Evolutionary conservation across 2,113 vertebrate species (phyloP).

Genomic region (Heliornis fulica): DNA sequence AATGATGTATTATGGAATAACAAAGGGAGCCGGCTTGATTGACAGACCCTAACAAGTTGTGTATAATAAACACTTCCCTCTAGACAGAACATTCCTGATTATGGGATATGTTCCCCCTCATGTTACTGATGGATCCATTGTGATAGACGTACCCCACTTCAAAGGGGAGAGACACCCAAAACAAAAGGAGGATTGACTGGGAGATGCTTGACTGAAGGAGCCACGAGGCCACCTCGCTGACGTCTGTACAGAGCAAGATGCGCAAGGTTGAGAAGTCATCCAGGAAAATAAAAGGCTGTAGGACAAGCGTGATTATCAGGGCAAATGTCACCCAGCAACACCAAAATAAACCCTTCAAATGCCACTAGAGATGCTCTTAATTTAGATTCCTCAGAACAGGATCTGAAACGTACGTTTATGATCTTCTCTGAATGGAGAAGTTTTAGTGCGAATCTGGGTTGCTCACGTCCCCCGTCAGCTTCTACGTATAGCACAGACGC

Average conservation of each 20-base stretch:
- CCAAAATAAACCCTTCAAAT: background rate
- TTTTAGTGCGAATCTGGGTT: background rate
- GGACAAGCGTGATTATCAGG: background rate
- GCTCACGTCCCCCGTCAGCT: background rate
- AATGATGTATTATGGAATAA: conserved; percentile 66
- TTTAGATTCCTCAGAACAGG: background rate
- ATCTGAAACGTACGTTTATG: background rate
- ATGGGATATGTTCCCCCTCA: conserved; percentile 50
- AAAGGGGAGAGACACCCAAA: conserved; percentile 50
- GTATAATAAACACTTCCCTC: conserved; percentile 64
- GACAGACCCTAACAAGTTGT: conserved; percentile 62
- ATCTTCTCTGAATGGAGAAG: background rate
- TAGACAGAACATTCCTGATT: conserved; percentile 54
- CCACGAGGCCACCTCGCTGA: background rate
- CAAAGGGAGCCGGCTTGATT: conserved; percentile 55
- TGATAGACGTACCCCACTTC: conserved; percentile 29
- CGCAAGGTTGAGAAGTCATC: background rate
- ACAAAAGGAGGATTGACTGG: conserved; percentile 55
- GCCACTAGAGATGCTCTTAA: background rate
- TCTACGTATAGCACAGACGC: background rate
- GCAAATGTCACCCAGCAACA: background rate
- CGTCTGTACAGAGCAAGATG: background rate
- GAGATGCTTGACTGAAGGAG: conserved; percentile 44
- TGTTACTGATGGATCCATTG: conserved; percentile 43
- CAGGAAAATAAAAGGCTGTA: background rate